Base-by-base conservation (phyloP, 2,113 vertebrate genomes). In the Maccullochella peelii region DNA sequence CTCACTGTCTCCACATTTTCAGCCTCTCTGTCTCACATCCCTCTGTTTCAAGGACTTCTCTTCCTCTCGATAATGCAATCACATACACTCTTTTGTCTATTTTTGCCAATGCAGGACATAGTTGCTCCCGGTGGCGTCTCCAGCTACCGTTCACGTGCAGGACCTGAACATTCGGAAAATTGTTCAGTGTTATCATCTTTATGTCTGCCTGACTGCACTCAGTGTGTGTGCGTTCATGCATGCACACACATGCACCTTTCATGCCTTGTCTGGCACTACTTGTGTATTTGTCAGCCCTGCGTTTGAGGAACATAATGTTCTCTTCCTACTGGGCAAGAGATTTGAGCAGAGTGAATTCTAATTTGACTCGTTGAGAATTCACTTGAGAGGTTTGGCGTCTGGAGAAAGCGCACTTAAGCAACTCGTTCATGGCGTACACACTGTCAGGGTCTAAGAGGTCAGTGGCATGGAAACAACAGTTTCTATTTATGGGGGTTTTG, bases 401-500 rank as follows among this genome's bases (percentile, higher is more conserved):
- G 52, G 73, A 70, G 61, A 85, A 85, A 69, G 54, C 59, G 20
- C 67, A 78, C 65, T 85, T 80, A 79, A 84, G 71, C 67, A 79
- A 80, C 38, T 77, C 44, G 33, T 40, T 77, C 38, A 58, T 62
- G 52, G 52, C 4, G 18, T 78, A 86, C 85, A 75, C 50, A 40
- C 12, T 76, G 68, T 80, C 54, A 62, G 74, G 25, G 80, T 66
- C 63, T 59, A 73, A 23, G 55, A 83, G 79, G 36, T 77, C 78
- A 78, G 16, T 81, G 74, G 68, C 52, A 57, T 70, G 65, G 72
- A 87, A 62, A 73, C 44, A 86, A 20, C 27, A 3, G 47, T 72
- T 77, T 89, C 80, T 90, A 77, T 89, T 86, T 88, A 33, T 9
- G 52, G 79, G 42, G 2, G 27, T 12, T 83, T 72, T 72, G 27